Percentiles rank a stretch among this genome's conserved stretches.
phyloP scores from a whole-genome alignment of 2,113 vertebrate genomes.

The Arizona elegans region DNA sequence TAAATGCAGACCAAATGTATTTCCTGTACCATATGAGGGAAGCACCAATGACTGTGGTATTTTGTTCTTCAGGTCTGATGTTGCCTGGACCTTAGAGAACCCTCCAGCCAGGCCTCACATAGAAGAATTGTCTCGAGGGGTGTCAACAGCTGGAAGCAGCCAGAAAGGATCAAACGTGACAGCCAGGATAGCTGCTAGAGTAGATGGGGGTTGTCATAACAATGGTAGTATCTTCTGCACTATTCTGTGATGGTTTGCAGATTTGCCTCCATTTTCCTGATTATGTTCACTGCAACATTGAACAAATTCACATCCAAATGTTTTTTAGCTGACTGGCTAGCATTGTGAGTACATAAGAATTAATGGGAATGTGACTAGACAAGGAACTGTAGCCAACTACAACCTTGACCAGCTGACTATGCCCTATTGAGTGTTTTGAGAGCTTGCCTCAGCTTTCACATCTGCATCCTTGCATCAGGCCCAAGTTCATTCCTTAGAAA shows the following conservation, averaged over 20 bases:
- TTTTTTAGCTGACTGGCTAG: not conserved
- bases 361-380: not conserved
- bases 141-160: conserved; percentile 62
- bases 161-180: conserved; percentile 76
- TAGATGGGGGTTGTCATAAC: conserved; percentile 80
- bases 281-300: not conserved
- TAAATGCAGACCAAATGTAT: too few species aligned
- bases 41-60: accelerated
- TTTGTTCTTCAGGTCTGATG: conserved; percentile 59
- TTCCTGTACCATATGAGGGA: not conserved
- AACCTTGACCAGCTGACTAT: not conserved
- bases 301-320: not conserved
- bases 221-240: conserved; percentile 82
- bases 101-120: conserved; percentile 78
- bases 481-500: not conserved
- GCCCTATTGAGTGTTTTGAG: not conserved
- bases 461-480: not conserved
- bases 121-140: conserved; percentile 60
- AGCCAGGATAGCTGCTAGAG: conserved; percentile 78
- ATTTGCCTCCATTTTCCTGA: not conserved
- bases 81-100: conserved; percentile 74
- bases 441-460: not conserved
- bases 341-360: not conserved
- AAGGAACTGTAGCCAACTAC: not conserved
- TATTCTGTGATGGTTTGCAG: conserved; percentile 70